Percentiles rank a stretch among this genome's conserved stretches.
phyloP scores from a whole-genome alignment of 2,888 invertebrate species.

The Thymelicus lineola region DNA sequence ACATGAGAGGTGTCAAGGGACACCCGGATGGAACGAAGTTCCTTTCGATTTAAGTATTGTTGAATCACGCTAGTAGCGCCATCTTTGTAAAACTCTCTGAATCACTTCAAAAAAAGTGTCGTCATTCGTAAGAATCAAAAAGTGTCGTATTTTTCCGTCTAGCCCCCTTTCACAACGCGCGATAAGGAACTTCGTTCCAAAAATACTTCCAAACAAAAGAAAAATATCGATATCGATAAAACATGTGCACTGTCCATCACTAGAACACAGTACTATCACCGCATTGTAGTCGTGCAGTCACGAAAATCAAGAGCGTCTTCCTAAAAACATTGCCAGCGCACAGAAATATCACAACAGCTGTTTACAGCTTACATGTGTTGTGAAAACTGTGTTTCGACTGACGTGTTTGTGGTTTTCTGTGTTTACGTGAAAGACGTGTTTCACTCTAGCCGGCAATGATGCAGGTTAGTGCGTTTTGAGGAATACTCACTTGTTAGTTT shows the following conservation, averaged over 20 bases:
- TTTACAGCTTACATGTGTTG: constrained; percentile 3
- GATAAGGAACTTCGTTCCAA: too few species aligned
- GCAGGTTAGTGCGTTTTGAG: constrained; percentile 8
- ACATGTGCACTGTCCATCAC: not conserved
- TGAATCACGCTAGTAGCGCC: too few species aligned
- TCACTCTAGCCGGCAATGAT: constrained; percentile 6
- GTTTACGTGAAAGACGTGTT: constrained; percentile 1
- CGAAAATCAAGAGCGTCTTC: constrained; percentile 26
- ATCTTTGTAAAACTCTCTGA: too few species aligned
- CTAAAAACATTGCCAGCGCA: constrained; percentile 24
- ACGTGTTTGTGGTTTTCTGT: not conserved
- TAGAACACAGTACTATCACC: constrained; percentile 17
- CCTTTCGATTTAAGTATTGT: too few species aligned
- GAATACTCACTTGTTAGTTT: too few species aligned
- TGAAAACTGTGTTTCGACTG: constrained; percentile 13
- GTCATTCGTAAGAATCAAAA: too few species aligned
- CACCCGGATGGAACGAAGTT: too few species aligned
- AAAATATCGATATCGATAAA: constrained; percentile 16
- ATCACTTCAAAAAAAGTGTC: too few species aligned
- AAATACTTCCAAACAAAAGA: not conserved
- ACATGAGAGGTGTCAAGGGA: too few species aligned
- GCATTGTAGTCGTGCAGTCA: constrained; percentile 9
- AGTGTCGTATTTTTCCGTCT: too few species aligned
- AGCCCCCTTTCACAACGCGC: too few species aligned
- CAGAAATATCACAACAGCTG: constrained; percentile 23